These are phyloP conservation scores for Saimiri boliviensis DNA, from an alignment of 2,113 vertebrate species.

Conservation along the genomic window DNA sequence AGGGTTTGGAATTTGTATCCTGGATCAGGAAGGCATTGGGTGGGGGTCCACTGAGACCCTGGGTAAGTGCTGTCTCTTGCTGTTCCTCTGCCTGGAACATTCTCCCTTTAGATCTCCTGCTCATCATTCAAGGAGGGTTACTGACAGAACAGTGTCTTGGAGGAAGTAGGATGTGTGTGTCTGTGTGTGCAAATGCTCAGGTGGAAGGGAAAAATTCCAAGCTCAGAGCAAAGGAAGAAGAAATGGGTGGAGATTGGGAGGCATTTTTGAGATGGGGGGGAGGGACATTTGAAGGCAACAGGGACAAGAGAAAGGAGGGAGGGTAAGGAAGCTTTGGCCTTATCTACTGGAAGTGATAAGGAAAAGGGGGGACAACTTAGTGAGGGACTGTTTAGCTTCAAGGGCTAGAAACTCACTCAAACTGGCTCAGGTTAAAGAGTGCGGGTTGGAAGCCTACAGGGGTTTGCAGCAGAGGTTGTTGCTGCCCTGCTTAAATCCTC, in stretches of 20 bases:
- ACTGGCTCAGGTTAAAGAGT: not conserved
- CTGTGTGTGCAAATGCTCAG: not conserved
- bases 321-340: not conserved
- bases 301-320: not conserved
- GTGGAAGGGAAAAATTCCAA: constrained; percentile 12
- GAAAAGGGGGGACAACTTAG: not conserved
- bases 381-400: not conserved
- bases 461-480: not conserved
- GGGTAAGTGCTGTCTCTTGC: not conserved
- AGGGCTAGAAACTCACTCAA: not conserved
- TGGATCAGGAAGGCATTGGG: not conserved
- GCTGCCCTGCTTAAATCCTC: not conserved
- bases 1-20: not conserved
- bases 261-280: not conserved
- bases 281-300: not conserved
- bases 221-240: not conserved
- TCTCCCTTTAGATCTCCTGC: not conserved
- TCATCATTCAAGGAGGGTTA: not conserved
- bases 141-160: not conserved
- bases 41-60: not conserved
- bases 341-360: not conserved
- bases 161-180: not conserved
- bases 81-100: not conserved
- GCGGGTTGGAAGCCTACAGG: not conserved
- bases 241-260: not conserved